Percentiles rank a stretch among this genome's conserved stretches.
Evolutionary conservation across 2,113 vertebrate species (phyloP).

Genomic region (Cyprinodon variegatus): DNA sequence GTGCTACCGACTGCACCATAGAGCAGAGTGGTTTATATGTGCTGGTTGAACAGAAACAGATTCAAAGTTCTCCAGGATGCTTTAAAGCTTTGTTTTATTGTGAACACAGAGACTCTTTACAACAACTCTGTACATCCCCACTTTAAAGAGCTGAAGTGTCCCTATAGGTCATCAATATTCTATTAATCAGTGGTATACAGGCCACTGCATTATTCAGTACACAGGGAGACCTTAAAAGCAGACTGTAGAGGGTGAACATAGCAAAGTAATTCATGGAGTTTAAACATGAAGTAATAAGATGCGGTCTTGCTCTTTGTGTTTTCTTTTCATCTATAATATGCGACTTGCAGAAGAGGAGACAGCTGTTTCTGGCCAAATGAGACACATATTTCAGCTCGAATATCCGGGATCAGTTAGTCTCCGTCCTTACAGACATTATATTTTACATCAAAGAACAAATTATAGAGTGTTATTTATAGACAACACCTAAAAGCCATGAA

Average conservation of each 20-base stretch:
- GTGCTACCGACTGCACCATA: too few species aligned
- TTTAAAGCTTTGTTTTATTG: too few species aligned
- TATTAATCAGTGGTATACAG: slow-evolving; percentile 9
- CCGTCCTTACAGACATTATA: slow-evolving; percentile 4
- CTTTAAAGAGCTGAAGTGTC: background rate
- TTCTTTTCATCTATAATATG: slow-evolving; percentile 20
- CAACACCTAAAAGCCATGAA: background rate
- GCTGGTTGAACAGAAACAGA: too few species aligned
- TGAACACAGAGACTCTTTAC: background rate
- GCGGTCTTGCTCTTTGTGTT: slow-evolving; percentile 1
- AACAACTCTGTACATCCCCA: background rate
- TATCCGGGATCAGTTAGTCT: slow-evolving; percentile 3
- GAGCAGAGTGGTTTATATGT: too few species aligned
- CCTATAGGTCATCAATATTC: slow-evolving; percentile 1
- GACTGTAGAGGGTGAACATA: slow-evolving; percentile 10
- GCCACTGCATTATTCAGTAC: slow-evolving; percentile 29
- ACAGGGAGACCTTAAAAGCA: background rate
- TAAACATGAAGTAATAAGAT: slow-evolving; percentile 36
- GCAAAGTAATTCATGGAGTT: slow-evolving; percentile 37
- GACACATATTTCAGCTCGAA: slow-evolving; percentile 2
- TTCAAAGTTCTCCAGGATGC: background rate
- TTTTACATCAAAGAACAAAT: slow-evolving; percentile 21
- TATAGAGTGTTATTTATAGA: slow-evolving; percentile 10
- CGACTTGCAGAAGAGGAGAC: slow-evolving; percentile 24
- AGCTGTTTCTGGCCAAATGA: slow-evolving; percentile 11